A percentile compares a stretch with the other conserved stretches of the same genome.
Evolutionary conservation across 1,140 invertebrate genomes (phyloP).

Genomic region (Arion vulgaris): DNA sequence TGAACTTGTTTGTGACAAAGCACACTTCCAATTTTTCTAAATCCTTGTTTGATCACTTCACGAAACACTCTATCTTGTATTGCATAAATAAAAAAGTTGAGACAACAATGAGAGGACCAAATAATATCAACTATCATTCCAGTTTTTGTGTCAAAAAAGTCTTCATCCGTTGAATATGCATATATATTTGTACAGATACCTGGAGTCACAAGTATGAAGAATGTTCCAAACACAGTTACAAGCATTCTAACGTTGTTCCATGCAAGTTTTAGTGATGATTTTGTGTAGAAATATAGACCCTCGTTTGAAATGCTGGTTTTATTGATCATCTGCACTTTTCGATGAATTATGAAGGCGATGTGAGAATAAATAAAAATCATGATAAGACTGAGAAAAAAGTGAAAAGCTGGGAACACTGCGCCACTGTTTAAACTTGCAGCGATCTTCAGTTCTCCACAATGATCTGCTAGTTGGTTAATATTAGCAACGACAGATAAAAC

Average conservation of each 20-base stretch:
- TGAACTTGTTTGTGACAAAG: not conserved
- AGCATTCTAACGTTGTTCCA: not conserved
- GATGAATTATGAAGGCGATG: not conserved
- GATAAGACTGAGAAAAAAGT: not conserved
- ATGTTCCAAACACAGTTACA: not conserved
- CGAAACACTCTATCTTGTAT: not conserved
- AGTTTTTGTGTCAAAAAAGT: not conserved
- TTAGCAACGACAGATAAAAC: not conserved
- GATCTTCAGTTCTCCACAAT: not conserved
- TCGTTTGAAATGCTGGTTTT: not conserved
- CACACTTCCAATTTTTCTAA: not conserved
- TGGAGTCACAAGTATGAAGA: not conserved
- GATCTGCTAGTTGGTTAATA: not conserved
- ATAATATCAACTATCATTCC: not conserved
- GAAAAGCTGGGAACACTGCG: not conserved
- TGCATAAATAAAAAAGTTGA: not conserved
- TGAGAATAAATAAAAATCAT: not conserved
- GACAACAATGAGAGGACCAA: not conserved
- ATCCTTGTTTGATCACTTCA: not conserved
- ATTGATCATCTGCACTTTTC: not conserved
- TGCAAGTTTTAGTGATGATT: not conserved
- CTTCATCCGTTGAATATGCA: not conserved
- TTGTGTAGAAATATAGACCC: too few species aligned
- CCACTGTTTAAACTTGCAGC: not conserved
- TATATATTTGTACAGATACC: not conserved